Evolutionary conservation across 2,888 invertebrate genomes (phyloP), one percentile per base, ranked within the genome.

Genomic region (Noctua comes): DNA sequence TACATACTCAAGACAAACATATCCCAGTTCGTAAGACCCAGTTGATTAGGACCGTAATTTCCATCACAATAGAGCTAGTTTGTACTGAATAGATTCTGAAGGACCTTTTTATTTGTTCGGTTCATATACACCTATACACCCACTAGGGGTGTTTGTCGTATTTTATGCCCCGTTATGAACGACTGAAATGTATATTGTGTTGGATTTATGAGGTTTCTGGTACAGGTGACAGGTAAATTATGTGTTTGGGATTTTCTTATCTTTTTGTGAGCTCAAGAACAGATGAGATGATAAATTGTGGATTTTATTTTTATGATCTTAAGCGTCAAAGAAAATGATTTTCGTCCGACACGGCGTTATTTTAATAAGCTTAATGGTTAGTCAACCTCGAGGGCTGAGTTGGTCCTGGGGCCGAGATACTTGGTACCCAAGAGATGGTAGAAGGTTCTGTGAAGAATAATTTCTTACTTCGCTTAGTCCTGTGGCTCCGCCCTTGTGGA

Each of bases 1-100:
- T 36, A 79, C 59, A 68, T 21, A 81, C 59, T 64, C 71, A 80
- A 88, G 66, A 80, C 73, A 81, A 81, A 86, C 71, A 74, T 70
- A 74, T 72, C 65, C 62, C 43, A 59, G 16, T 76, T 79, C 68
- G 74, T 76, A 74, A 73, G 59, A 76, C 79, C 73, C 77, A 72
- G 77, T 80, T 88, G 81, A 88, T 84, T 87, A 80, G 72, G 75
- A 62, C 43, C 57, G 74, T 79, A 84, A 89, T 90, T 86, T 89
- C 86, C 89, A 89, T 89, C 71, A 91, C 89, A 91, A 91, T 88
- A 66, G 87, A 86, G 82, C 88, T 88, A 89, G 90, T 91, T 91
- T 79, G 80, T 27, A 80, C 68, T 36, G 74, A 85, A 82, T 85
- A 83, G 83, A 73, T 77, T 80, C 76, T 66, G 57, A 36, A 72